phyloP scores from a whole-genome alignment of 2,113 vertebrate genomes.

The Clinocottus analis region DNA sequence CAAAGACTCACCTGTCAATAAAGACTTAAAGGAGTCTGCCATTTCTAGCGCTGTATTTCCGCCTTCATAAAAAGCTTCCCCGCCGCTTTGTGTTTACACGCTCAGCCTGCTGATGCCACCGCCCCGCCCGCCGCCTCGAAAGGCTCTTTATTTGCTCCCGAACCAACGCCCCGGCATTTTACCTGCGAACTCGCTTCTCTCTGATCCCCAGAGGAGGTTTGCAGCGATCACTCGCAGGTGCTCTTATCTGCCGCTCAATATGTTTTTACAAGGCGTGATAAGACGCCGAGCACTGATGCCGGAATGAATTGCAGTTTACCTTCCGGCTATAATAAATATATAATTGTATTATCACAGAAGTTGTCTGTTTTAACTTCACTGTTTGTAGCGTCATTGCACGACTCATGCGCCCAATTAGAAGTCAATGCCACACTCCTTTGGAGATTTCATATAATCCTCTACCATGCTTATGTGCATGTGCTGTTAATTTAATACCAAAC shows the following conservation, averaged over 20 bases:
- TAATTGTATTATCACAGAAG: neutral
- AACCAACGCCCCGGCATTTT: neutral
- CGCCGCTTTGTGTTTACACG: neutral
- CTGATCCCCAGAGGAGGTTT: constrained; percentile 32
- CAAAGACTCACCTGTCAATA: constrained; percentile 11
- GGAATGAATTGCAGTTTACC: constrained; percentile 23
- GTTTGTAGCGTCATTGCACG: neutral
- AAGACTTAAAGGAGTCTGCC: neutral
- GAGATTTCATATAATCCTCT: neutral
- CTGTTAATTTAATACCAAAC: neutral
- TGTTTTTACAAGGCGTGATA: constrained; percentile 34
- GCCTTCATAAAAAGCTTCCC: neutral
- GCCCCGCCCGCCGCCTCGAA: constrained; percentile 28
- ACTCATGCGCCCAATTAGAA: constrained; percentile 16
- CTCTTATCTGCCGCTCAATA: constrained; percentile 42
- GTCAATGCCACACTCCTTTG: neutral
- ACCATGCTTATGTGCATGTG: neutral
- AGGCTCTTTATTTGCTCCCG: neutral
- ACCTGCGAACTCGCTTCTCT: constrained; percentile 22
- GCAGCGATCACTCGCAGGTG: constrained; percentile 3
- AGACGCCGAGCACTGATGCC: neutral
- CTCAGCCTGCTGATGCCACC: neutral
- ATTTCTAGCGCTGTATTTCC: neutral
- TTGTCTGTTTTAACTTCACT: neutral
- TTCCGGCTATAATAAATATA: neutral